Evolutionary conservation across 2,113 vertebrate species (phyloP).

Genomic region (Eretmochelys imbricata): DNA sequence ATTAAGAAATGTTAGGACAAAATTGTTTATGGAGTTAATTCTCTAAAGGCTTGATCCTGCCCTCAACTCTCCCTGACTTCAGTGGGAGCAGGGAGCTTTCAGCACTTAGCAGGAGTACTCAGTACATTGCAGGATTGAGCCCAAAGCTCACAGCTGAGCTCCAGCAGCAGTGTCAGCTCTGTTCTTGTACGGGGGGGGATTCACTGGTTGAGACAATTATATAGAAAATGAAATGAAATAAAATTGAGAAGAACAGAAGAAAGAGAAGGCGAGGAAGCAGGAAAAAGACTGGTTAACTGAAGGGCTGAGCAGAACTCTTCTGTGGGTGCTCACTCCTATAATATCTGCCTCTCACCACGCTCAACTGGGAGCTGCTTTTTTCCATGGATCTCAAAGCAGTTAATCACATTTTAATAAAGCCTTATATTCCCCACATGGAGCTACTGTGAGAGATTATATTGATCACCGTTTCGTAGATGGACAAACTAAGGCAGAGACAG

Average conservation of each 20-base stretch:
- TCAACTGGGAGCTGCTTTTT: neutral
- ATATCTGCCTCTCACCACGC: fast-evolving
- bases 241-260: neutral
- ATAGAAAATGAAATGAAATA: neutral
- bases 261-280: neutral
- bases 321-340: neutral
- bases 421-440: neutral
- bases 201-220: neutral
- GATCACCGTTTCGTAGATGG: neutral
- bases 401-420: slow-evolving; percentile 35
- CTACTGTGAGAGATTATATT: neutral
- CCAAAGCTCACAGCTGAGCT: neutral
- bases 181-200: neutral
- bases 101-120: neutral
- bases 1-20: slow-evolving; percentile 1
- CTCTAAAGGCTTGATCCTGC: neutral
- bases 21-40: neutral
- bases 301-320: neutral
- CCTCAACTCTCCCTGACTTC: neutral
- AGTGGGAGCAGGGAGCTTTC: neutral
- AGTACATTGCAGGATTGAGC: neutral
- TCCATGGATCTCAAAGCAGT: slow-evolving; percentile 39
- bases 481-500: neutral
- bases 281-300: neutral
- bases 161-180: neutral